Evolutionary conservation across 2,888 invertebrate species (phyloP).

Genomic region (Trisateles emortualis): DNA sequence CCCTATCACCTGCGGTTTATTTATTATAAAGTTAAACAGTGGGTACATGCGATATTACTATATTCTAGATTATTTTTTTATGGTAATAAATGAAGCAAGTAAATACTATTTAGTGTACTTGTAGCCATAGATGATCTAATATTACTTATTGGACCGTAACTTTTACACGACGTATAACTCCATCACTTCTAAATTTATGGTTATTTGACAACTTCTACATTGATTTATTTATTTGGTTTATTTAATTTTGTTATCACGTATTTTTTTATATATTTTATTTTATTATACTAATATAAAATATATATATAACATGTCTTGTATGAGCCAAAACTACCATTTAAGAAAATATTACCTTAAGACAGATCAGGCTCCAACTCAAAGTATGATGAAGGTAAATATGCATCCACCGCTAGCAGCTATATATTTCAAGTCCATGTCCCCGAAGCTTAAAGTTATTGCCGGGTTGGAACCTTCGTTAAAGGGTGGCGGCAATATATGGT

Average conservation of each 20-base stretch:
- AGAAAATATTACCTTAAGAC: conserved; percentile 70
- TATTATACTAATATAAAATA: background rate
- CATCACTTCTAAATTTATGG: too few species aligned
- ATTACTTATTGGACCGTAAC: too few species aligned
- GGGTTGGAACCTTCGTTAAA: conserved; percentile 74
- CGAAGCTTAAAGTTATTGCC: conserved; percentile 68
- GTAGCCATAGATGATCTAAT: too few species aligned
- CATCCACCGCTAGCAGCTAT: conserved; percentile 66
- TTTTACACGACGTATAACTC: too few species aligned
- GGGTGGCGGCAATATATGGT: conserved; percentile 77
- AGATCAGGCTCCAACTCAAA: conserved; percentile 74
- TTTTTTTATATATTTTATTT: background rate
- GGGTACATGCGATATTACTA: too few species aligned
- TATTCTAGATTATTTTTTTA: too few species aligned
- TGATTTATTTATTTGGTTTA: background rate
- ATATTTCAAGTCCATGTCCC: conserved; percentile 75
- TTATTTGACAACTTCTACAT: too few species aligned
- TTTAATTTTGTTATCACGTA: background rate
- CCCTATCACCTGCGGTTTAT: too few species aligned
- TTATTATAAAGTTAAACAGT: too few species aligned
- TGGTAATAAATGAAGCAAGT: too few species aligned
- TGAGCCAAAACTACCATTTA: conserved; percentile 69
- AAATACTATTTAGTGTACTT: too few species aligned
- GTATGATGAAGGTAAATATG: conserved; percentile 72
- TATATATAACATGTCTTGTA: conserved; percentile 48